phyloP scores from a whole-genome alignment of 2,888 invertebrate genomes.

The Palloptera scutellata region DNA sequence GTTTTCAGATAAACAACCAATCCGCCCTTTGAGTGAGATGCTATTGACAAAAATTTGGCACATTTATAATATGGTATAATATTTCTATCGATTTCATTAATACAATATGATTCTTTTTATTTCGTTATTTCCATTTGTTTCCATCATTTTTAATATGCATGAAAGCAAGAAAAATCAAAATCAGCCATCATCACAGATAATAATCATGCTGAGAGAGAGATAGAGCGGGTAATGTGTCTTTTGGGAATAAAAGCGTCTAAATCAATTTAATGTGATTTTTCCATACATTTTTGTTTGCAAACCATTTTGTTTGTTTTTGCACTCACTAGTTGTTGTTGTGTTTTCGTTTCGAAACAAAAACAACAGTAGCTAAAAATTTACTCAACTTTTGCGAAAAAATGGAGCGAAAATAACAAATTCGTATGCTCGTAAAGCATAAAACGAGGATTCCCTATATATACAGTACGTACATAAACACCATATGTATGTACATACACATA shows the following conservation, averaged over 20 bases:
- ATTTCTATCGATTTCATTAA: background rate
- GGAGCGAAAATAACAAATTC: background rate
- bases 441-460: constrained; percentile 26
- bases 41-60: too few relatives aligned
- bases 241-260: constrained; percentile 34
- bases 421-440: constrained; percentile 2
- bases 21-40: too few relatives aligned
- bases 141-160: constrained; percentile 16
- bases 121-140: too few relatives aligned
- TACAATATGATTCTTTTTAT: background rate
- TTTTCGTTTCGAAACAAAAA: background rate
- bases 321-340: background rate
- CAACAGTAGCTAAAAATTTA: constrained; percentile 23
- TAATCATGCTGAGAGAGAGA: background rate
- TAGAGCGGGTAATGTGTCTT: constrained; percentile 32
- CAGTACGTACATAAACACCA: background rate
- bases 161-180: constrained; percentile 30
- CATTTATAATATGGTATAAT: too few relatives aligned
- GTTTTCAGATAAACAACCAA: too few relatives aligned
- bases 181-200: constrained; percentile 23
- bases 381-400: constrained; percentile 15
- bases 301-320: background rate
- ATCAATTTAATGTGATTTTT: constrained; percentile 39
- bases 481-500: constrained; percentile 1
- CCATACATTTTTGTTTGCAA: background rate